Base-by-base conservation (phyloP, 2,797 vertebrate species). In the Spondyliosoma cantharus region DNA sequence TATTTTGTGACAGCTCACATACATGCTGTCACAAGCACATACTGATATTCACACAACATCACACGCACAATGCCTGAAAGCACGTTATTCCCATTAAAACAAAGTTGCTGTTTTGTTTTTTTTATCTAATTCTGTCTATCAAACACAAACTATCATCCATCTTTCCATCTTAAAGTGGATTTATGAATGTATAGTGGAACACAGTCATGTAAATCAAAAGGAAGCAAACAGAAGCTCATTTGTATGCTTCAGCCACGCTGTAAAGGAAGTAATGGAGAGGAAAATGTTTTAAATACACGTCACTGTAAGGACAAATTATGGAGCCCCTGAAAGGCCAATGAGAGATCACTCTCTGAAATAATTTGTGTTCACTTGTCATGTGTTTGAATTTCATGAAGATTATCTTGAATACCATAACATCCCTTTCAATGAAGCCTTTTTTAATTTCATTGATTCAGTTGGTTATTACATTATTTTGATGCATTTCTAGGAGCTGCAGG, bases 261-360 rank as follows among this genome's bases (percentile, higher is more conserved):
- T n/a, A 22, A n/a, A 49, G 29, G 61, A 62, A 67, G n/a, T n/a
- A 71, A 77, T 69, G 11, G 19, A 78, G 48, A 46, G 53, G 46
- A 61, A 68, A 67, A 60, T 27, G 3, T 60, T 42, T 50, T 29
- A 42, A 78, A 76, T 76, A 29, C 32, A 71, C 71, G 49, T 49
- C 17, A 22, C 25, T 66, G 15, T 46, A 24, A 50, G 64, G 43
- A 37, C 73, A 32, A 81, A 74, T 67, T 13, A 58, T 58, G 20
- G 20, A 32, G 45, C 45, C 25, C 66, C 14, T 72, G 57, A 71
- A 62, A 70, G 59, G 74, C 15, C 7, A 66, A 14, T 43, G n/a
- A 37, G 37, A 37, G 37, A 37, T 37, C 37, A 37, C 37, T 9
- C 2, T 9, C 32, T 37, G 32, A 37, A 37, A 37, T 37, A 9